Percentiles rank a stretch among this genome's conserved stretches.
Evolutionary conservation across 2,113 vertebrate species (phyloP).

Genomic region (Sakesphorus luctuosus): DNA sequence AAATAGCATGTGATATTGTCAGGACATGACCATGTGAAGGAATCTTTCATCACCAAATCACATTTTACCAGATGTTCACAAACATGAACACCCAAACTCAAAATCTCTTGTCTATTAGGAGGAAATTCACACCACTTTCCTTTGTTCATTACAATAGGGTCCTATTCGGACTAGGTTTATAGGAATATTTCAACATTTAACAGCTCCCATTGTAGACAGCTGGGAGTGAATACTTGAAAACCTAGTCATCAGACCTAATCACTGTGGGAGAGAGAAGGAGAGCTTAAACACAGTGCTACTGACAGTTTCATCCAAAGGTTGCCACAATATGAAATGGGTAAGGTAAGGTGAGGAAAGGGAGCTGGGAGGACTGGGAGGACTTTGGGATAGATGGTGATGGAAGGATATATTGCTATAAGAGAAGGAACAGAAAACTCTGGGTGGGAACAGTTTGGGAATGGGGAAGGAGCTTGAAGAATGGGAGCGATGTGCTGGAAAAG

Average conservation of each 20-base stretch:
- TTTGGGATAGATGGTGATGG: neutral
- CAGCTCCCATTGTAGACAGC: neutral
- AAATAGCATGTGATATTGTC: neutral
- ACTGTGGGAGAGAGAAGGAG: neutral
- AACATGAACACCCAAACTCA: neutral
- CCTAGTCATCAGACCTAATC: neutral
- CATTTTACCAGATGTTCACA: neutral
- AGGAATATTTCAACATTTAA: neutral
- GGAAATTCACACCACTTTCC: neutral
- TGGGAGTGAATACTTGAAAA: conserved; percentile 22
- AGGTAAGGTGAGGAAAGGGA: neutral
- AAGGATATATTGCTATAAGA: neutral
- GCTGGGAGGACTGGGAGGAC: neutral
- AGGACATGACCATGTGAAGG: neutral
- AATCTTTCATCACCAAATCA: conserved; percentile 10
- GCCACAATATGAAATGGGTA: neutral
- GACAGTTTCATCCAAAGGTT: neutral
- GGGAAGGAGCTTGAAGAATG: neutral
- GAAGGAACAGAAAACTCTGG: neutral
- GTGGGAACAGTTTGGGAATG: neutral
- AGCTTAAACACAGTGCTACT: neutral
- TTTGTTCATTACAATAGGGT: neutral
- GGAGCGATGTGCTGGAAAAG: neutral
- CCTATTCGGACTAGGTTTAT: neutral
- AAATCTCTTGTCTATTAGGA: neutral